phyloP scores from a whole-genome alignment of 2,113 vertebrate species.

The Gobio gobio region DNA sequence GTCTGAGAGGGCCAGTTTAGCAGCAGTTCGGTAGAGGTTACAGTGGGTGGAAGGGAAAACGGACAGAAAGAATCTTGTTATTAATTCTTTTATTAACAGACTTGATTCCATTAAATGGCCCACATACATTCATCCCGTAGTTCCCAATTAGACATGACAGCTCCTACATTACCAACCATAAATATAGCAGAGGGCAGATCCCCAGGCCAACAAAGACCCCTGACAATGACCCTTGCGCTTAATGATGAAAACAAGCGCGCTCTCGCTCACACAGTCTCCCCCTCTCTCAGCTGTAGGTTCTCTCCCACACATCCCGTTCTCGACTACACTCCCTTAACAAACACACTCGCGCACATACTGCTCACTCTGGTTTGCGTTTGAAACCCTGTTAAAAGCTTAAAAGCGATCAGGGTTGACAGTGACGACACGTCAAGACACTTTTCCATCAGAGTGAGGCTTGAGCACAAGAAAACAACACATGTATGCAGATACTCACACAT shows the following conservation, averaged over 20 bases:
- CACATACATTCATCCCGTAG: slow-evolving; percentile 77
- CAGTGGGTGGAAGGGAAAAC: slow-evolving; percentile 64
- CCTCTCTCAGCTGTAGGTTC: slow-evolving; percentile 33
- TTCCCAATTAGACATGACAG: slow-evolving; percentile 81
- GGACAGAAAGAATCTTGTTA: slow-evolving; percentile 74
- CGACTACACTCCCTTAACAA: slow-evolving; percentile 42
- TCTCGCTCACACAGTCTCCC: slow-evolving; percentile 49
- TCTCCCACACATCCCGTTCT: slow-evolving; percentile 40
- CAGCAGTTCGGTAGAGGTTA: slow-evolving; percentile 72
- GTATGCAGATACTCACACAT: background rate
- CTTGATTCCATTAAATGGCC: slow-evolving; percentile 79
- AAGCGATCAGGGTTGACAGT: background rate
- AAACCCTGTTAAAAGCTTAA: slow-evolving; percentile 29
- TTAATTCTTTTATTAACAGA: slow-evolving; percentile 77
- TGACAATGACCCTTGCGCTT: slow-evolving; percentile 77
- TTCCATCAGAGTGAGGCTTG: background rate
- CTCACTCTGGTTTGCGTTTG: background rate
- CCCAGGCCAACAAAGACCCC: slow-evolving; percentile 72
- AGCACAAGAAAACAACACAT: slow-evolving; percentile 4
- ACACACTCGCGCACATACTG: slow-evolving; percentile 15
- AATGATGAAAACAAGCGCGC: slow-evolving; percentile 77
- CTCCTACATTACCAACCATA: slow-evolving; percentile 79
- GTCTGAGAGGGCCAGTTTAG: slow-evolving; percentile 64
- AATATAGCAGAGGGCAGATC: slow-evolving; percentile 78
- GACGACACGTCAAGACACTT: background rate